phyloP scores from a whole-genome alignment of 2,113 vertebrate species.

The Diglossa brunneiventris region DNA sequence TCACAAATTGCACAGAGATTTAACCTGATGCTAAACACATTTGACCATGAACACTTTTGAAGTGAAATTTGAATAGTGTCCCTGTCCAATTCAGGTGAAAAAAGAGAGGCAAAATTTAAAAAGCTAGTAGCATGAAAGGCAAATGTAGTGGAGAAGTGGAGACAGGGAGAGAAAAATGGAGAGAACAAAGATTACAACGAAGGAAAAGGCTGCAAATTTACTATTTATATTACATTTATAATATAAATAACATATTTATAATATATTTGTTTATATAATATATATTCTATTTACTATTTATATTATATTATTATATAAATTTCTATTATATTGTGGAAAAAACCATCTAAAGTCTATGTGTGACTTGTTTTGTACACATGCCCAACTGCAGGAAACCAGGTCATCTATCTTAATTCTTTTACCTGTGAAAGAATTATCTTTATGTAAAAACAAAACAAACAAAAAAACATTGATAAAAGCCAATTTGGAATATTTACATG shows the following conservation, averaged over 20 bases:
- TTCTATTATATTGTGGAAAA: background rate
- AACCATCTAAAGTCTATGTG: background rate
- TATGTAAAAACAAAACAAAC: background rate
- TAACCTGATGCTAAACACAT: background rate
- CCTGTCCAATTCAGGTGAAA: background rate
- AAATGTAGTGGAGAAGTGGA: background rate
- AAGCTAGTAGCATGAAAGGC: background rate
- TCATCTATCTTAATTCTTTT: background rate
- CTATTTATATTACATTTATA: background rate
- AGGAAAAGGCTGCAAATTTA: background rate
- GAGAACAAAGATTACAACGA: background rate
- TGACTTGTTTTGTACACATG: background rate
- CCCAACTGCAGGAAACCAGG: background rate
- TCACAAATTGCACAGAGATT: background rate
- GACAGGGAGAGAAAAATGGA: background rate
- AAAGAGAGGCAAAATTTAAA: background rate
- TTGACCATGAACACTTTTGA: fast-evolving
- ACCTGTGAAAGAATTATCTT: background rate
- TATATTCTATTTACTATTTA: background rate
- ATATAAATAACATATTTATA: too few relatives aligned
- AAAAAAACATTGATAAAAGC: background rate
- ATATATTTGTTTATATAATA: background rate
- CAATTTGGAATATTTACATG: background rate
- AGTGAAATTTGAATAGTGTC: background rate
- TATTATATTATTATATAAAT: background rate